Evolutionary conservation across 1,140 invertebrate genomes (phyloP), one percentile per base, ranked within the genome.

Genomic region (Drosophila grimshawi): DNA sequence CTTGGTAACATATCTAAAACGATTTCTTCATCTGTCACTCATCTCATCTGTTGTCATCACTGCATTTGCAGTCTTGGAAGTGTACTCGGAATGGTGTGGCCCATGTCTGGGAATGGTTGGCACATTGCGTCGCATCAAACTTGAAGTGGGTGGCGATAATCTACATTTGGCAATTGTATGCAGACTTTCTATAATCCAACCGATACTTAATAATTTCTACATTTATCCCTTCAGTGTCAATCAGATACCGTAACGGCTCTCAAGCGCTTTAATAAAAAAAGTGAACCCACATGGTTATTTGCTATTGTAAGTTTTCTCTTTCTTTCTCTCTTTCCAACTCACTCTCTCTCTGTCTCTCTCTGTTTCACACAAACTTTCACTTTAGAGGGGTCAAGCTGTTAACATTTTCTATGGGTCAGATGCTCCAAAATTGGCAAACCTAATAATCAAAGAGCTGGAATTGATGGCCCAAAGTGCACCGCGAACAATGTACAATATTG

Each of bases 1-100:
- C 93, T 97, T 68, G 95, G 97, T 97, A 93, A 93, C n/a, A 48
- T 27, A 41, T 49, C 19, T 19, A 19, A 19, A 19, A 19, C 19
- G 19, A 4, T 19, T 19, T 27, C 2, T 5, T 46, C 19, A 7
- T 51, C 0, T 51, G 5, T 10, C 2, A 2, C 5, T 6, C 35
- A 5, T 37, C 5, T 7, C 5, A 37, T 7, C 5, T 37, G 35
- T 7, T 37, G 35, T 7, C 35, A 37, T 7, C 33, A 37, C 37
- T 8, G 10, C 10, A 10, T 37, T 62, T 51, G 7, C 88, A 98
- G 97, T 98, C 73, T 94, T 97, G 19, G 97, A 98, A 92, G 94
- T 98, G 29, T 98, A 97, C 92, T 96, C 97, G 6, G 96, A 97
- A 68, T 98, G 97, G 97, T 97, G 96, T 90, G 97, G 97, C 3